A percentile compares a stretch with the other conserved stretches of the same genome.
phyloP scores from a whole-genome alignment of 2,797 vertebrate genomes.

The Cirrhinus molitorella region DNA sequence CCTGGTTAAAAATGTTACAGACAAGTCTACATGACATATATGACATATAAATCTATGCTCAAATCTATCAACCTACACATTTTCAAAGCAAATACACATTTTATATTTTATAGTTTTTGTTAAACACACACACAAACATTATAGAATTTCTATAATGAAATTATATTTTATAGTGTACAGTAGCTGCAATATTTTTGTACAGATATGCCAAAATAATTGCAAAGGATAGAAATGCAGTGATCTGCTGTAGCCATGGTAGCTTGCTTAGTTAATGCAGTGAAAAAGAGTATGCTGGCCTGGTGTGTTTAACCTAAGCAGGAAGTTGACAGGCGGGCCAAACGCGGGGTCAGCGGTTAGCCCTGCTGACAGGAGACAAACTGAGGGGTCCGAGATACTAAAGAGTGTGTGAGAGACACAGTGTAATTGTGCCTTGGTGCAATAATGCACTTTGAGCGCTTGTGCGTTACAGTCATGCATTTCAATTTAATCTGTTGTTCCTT shows the following conservation, averaged over 20 bases:
- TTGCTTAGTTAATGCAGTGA: constrained; percentile 35
- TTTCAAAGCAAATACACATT: too few relatives aligned
- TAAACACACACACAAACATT: too few relatives aligned
- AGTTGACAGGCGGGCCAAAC: constrained; percentile 58
- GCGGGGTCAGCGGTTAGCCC: constrained; percentile 49
- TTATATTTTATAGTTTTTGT: too few relatives aligned
- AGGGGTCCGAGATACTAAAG: constrained; percentile 34
- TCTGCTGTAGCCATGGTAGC: neutral
- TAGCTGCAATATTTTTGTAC: neutral
- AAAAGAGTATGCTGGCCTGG: constrained; percentile 36
- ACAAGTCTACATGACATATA: too few relatives aligned
- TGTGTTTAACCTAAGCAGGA: constrained; percentile 62
- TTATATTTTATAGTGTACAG: too few relatives aligned
- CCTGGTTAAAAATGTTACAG: too few relatives aligned
- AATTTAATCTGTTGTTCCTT: constrained; percentile 36
- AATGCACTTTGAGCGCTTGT: constrained; percentile 26
- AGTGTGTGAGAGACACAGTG: constrained; percentile 25
- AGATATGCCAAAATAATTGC: neutral
- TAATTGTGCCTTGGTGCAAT: constrained; percentile 11
- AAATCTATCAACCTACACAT: too few relatives aligned
- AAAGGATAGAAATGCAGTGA: neutral
- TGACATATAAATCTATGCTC: too few relatives aligned
- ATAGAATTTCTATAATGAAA: too few relatives aligned
- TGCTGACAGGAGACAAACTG: constrained; percentile 36
- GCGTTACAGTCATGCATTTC: constrained; percentile 14